Base-by-base conservation (phyloP, 2,888 invertebrate genomes). In the Chloroclysta siterata region DNA sequence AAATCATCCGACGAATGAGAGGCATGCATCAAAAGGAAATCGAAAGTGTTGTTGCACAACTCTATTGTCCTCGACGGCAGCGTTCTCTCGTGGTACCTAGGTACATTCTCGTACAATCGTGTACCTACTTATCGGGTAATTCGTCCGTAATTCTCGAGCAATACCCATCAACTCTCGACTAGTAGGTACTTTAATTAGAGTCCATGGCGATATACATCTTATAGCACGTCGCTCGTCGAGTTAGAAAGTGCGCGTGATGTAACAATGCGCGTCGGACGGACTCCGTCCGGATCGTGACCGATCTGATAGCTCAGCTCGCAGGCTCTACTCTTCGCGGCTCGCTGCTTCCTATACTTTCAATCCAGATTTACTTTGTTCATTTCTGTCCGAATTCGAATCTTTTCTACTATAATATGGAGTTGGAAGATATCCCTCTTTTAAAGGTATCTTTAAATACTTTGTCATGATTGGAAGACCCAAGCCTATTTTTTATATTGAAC, bases 161-260 rank as follows among this genome's bases (percentile, higher is more conserved):
- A 70, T 70, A 79, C 71, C 65, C 61, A 69, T 67, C 65, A 65
- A 65, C 53, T 81, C 77, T 75, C 77, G 76, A 75, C 75, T 72
- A 74, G 73, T 78, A 77, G 80, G 79, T 78, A 81, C 80, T 83
- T 84, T 87, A 88, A 88, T 88, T 88, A 84, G 81, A 83, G 79
- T 81, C 81, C 79, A 84, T 80, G 79, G 82, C 81, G 83, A 84
- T 86, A 84, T 86, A 86, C 84, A 87, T 88, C 84, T 82, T 82
- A 82, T 78, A 72, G 83, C 80, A 82, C 79, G 81, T 83, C 78
- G 80, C 74, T 79, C 76, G 78, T 73, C 54, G 64, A 77, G 80
- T 85, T 88, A 88, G 89, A 89, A 88, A 89, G 88, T 87, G 76
- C 79, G 78, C 80, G 82, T 89, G 86, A 88, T 80, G 88, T 85